A percentile compares a stretch with the other conserved stretches of the same genome.
Evolutionary conservation across 1,140 invertebrate species (phyloP).

Genomic region (Vanessa tameamea): DNA sequence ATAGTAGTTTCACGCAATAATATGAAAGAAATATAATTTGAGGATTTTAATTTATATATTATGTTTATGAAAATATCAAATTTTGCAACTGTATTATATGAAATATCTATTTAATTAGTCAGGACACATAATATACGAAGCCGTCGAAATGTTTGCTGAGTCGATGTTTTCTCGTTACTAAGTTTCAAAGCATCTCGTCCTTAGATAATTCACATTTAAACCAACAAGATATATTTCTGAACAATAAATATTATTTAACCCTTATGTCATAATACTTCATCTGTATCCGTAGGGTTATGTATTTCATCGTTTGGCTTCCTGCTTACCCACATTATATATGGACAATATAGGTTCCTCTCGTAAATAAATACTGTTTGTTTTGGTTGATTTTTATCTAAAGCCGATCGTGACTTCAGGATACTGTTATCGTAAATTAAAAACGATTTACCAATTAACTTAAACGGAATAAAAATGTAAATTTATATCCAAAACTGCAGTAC

Average conservation of each 20-base stretch:
- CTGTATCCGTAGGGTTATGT: neutral
- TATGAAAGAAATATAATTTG: too few species aligned
- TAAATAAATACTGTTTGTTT: too few species aligned
- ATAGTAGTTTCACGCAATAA: too few species aligned
- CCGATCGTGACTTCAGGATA: too few species aligned
- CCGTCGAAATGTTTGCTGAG: neutral
- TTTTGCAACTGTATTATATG: neutral
- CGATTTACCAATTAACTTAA: too few species aligned
- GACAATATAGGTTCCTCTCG: neutral
- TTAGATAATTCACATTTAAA: constrained; percentile 37
- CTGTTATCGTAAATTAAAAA: too few species aligned
- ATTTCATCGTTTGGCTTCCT: neutral
- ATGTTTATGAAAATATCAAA: too few species aligned
- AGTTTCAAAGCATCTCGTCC: constrained; percentile 22
- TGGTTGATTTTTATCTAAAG: too few species aligned
- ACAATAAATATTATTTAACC: constrained; percentile 17
- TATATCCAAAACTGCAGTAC: too few species aligned
- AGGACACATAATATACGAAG: constrained; percentile 1
- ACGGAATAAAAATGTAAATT: too few species aligned
- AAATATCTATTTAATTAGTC: constrained; percentile 5
- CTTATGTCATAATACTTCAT: constrained; percentile 7
- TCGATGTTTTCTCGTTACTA: constrained; percentile 20
- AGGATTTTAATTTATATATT: too few species aligned
- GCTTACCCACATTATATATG: neutral
- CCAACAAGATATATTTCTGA: constrained; percentile 33